Evolutionary conservation across 2,113 vertebrate species (phyloP), one percentile per base, ranked within the genome.

Genomic region (Paedocypris sp.): DNA sequence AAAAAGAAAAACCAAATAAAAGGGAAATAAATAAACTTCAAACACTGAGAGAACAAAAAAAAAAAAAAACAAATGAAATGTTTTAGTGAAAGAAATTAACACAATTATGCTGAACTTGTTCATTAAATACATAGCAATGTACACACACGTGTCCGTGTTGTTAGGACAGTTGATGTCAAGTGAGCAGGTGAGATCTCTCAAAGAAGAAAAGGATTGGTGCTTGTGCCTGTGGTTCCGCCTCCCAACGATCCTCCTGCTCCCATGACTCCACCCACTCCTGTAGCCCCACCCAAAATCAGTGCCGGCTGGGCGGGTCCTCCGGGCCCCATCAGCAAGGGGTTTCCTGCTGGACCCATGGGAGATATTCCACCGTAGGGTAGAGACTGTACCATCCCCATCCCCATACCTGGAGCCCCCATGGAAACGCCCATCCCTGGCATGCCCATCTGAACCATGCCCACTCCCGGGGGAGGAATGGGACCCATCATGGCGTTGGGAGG

Each of bases 181-280:
- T 64, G 38, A 29, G 52, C 51, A 67, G 56, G 31, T 51, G 48
- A 65, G 71, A 64, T 69, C 73, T 76, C 79, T 87, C 84, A 87
- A 73, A 87, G 82, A 68, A 87, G 86, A 76, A 87, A 87, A 11
- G 86, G 86, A 73, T 87, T 87, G 73, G 86, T 87, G 79, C 86
- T 85, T 5, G 79, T 70, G 49, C 84, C 84, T 5, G 82, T 77
- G 35, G 80, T 71, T 65, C 77, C 80, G 16, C 79, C 81, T 62
- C 81, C 83, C 62, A 84, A 67, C 3, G 83, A 68, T 23, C 81
- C 83, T 29, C 82, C 83, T 2, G 79, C 74, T 15, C 81, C 80
- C 75, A 83, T 82, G 35, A 79, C 66, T 36, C 79, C 83, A 4
- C 82, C 80, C 23, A 77, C 59, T 69, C 79, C 83, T 1, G 74